Evolutionary conservation across 1,140 invertebrate species (phyloP).

Genomic region (Drosophila tsacasi): DNA sequence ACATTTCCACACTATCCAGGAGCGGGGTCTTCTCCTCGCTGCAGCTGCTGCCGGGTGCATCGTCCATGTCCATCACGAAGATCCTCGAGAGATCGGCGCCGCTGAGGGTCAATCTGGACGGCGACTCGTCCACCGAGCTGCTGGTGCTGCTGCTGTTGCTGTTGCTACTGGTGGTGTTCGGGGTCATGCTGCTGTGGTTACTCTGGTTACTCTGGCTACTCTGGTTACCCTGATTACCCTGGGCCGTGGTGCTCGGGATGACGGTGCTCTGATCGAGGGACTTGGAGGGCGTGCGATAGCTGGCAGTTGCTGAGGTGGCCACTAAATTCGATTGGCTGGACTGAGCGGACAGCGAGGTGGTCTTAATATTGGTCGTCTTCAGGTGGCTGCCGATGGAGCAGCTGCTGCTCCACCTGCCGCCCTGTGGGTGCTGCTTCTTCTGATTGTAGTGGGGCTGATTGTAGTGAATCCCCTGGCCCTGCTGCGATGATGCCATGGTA

Average conservation of each 20-base stretch:
- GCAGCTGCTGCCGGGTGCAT: slow-evolving; percentile 67
- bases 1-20: slow-evolving; percentile 84
- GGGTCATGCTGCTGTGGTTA: slow-evolving; percentile 9
- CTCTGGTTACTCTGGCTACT: slow-evolving; percentile 8
- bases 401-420: slow-evolving; percentile 76
- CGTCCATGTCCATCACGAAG: slow-evolving; percentile 82
- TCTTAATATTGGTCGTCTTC: slow-evolving; percentile 84
- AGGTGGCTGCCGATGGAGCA: slow-evolving; percentile 76
- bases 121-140: slow-evolving; percentile 77
- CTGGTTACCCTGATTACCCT: background rate
- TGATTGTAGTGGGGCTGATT: slow-evolving; percentile 40
- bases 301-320: slow-evolving; percentile 56
- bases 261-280: slow-evolving; percentile 64
- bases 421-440: slow-evolving; percentile 26
- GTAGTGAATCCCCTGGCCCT: slow-evolving; percentile 12
- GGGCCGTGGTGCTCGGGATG: slow-evolving; percentile 38
- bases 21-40: slow-evolving; percentile 84
- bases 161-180: slow-evolving; percentile 30
- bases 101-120: slow-evolving; percentile 69
- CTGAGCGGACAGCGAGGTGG: slow-evolving; percentile 79
- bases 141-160: slow-evolving; percentile 53
- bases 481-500: slow-evolving; percentile 48
- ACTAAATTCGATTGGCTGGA: slow-evolving; percentile 83
- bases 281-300: slow-evolving; percentile 70
- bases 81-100: slow-evolving; percentile 76